Percentiles rank a stretch among this genome's conserved stretches.
Evolutionary conservation across 1,140 invertebrate genomes (phyloP).

Genomic region (Tetramorium alpestre): DNA sequence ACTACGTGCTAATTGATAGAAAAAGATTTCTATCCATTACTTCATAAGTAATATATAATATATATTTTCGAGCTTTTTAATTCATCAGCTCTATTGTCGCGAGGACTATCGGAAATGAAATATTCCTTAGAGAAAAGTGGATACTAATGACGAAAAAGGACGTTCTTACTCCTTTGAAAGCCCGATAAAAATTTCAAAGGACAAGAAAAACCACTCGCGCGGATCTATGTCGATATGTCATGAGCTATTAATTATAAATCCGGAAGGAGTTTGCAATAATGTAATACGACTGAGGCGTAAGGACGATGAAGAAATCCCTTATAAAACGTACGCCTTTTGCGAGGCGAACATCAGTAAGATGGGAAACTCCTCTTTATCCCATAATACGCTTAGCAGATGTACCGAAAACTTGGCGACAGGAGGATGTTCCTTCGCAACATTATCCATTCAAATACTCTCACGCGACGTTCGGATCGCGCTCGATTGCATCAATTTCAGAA

Average conservation of each 20-base stretch:
- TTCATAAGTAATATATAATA: background rate
- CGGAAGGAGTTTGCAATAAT: background rate
- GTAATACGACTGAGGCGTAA: background rate
- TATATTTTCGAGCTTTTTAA: background rate
- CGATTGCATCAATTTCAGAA: constrained; percentile 48
- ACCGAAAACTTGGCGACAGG: constrained; percentile 58
- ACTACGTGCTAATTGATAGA: background rate
- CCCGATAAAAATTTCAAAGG: background rate
- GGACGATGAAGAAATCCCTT: constrained; percentile 35
- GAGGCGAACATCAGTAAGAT: constrained; percentile 24
- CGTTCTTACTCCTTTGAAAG: background rate
- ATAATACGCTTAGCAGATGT: constrained; percentile 67
- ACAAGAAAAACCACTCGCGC: background rate
- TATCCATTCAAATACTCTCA: constrained; percentile 49
- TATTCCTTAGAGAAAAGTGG: background rate
- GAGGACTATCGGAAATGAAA: background rate
- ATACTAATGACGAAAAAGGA: background rate
- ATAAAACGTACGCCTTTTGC: constrained; percentile 1
- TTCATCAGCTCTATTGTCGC: background rate
- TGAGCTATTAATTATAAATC: constrained; percentile 15
- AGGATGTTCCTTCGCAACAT: constrained; percentile 45
- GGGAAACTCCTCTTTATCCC: constrained; percentile 55
- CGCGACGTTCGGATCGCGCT: constrained; percentile 5
- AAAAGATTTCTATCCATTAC: background rate
- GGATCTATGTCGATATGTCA: background rate